phyloP scores from a whole-genome alignment of 2,113 vertebrate species.

The Prochilodus magdalenae region DNA sequence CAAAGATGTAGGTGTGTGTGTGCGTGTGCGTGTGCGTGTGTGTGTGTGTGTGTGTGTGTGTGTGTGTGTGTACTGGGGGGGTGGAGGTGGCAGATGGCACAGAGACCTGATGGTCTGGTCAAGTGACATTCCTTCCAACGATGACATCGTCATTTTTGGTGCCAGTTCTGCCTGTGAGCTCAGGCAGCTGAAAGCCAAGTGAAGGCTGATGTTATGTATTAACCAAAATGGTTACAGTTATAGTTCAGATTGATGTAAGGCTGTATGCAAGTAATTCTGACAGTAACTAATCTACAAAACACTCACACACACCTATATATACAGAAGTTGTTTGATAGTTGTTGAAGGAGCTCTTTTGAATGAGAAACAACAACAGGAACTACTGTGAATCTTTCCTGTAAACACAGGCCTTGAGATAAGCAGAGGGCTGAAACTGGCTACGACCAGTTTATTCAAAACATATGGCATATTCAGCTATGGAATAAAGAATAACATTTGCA shows the following conservation, averaged over 20 bases:
- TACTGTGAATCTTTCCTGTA: not conserved
- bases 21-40: not conserved
- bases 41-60: not conserved
- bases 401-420: not conserved
- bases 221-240: not conserved
- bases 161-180: not conserved
- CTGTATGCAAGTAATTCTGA: not conserved
- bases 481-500: too few relatives aligned
- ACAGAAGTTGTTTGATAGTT: not conserved
- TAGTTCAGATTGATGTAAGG: not conserved
- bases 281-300: not conserved
- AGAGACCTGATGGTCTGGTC: constrained; percentile 60
- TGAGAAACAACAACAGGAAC: not conserved
- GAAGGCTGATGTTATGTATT: not conserved
- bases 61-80: not conserved
- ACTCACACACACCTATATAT: not conserved
- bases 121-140: constrained; percentile 69
- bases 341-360: not conserved
- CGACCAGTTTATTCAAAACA: not conserved
- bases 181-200: not conserved
- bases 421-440: not conserved
- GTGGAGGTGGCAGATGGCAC: too few relatives aligned
- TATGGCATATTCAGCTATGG: not conserved
- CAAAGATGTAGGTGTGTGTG: too few relatives aligned
- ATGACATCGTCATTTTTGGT: constrained; percentile 56